A percentile compares a stretch with the other conserved stretches of the same genome.
Conservation (phyloP, 2,888 invertebrate species). For the Cacoxenus indagator region DNA sequence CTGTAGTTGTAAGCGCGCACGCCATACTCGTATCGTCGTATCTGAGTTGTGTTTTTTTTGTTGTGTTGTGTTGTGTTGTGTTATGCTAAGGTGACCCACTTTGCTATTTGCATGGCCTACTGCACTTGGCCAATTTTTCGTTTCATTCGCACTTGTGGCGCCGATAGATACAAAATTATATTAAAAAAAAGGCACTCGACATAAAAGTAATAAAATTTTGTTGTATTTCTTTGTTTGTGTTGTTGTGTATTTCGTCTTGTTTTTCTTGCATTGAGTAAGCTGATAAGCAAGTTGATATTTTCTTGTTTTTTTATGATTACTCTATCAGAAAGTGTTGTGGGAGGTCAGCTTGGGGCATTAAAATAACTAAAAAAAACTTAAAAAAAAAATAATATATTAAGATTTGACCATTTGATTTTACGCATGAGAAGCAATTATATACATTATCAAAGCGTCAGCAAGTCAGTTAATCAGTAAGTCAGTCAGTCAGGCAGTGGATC, state of each 20-base stretch:
- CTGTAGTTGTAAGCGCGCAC: conserved; percentile 25
- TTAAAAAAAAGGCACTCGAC: background rate
- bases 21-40: too few relatives aligned
- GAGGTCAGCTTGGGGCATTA: too few relatives aligned
- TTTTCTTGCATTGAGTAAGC: conserved; percentile 3
- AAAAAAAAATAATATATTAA: too few relatives aligned
- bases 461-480: background rate
- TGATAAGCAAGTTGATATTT: conserved; percentile 1
- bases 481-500: background rate
- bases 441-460: background rate
- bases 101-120: conserved; percentile 71
- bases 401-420: background rate
- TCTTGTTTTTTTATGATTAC: background rate
- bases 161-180: too few relatives aligned
- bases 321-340: too few relatives aligned
- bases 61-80: too few relatives aligned
- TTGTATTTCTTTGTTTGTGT: too few relatives aligned
- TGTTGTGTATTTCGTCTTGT: background rate
- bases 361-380: too few relatives aligned
- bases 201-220: conserved; percentile 24
- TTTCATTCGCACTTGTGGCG: conserved; percentile 52
- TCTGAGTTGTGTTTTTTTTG: too few relatives aligned
- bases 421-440: background rate
- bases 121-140: conserved; percentile 72
- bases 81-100: conserved; percentile 64